Conservation (phyloP, 1,140 invertebrate genomes). For the Ooceraea biroi region DNA sequence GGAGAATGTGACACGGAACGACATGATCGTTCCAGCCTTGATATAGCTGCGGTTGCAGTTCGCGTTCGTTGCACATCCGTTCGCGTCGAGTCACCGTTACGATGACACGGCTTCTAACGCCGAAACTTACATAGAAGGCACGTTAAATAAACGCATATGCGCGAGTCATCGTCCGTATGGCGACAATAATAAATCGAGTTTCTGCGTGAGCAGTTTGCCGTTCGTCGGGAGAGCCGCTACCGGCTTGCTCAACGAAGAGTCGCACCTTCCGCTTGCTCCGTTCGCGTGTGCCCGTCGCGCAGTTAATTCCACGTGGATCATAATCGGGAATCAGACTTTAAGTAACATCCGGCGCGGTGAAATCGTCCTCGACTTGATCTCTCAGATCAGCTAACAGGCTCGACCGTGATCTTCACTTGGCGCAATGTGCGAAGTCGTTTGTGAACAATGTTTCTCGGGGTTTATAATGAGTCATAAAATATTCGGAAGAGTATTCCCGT, state of each 20-base stretch:
- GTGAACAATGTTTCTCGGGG: too few relatives aligned
- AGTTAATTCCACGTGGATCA: constrained; percentile 61
- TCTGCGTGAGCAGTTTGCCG: not conserved
- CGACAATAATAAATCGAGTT: constrained; percentile 32
- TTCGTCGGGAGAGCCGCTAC: constrained; percentile 11
- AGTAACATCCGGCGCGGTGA: constrained; percentile 39
- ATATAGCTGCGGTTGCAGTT: constrained; percentile 36
- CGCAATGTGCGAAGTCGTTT: not conserved
- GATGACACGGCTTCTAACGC: constrained; percentile 1
- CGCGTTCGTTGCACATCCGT: constrained; percentile 33
- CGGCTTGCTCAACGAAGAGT: constrained; percentile 57
- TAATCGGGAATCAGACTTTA: constrained; percentile 27
- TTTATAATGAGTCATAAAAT: too few relatives aligned
- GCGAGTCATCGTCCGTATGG: constrained; percentile 20
- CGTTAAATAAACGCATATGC: not conserved
- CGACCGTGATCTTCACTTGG: constrained; percentile 22
- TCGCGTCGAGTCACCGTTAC: constrained; percentile 42
- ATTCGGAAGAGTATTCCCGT: not conserved
- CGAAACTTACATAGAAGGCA: not conserved
- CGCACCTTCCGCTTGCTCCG: constrained; percentile 73
- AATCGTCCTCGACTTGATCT: constrained; percentile 23
- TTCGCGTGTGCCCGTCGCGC: constrained; percentile 63
- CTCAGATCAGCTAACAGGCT: not conserved
- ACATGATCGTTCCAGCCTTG: constrained; percentile 32
- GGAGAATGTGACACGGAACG: constrained; percentile 26